Evolutionary conservation across 2,113 vertebrate species (phyloP).

Genomic region (Prunella fulvescens): DNA sequence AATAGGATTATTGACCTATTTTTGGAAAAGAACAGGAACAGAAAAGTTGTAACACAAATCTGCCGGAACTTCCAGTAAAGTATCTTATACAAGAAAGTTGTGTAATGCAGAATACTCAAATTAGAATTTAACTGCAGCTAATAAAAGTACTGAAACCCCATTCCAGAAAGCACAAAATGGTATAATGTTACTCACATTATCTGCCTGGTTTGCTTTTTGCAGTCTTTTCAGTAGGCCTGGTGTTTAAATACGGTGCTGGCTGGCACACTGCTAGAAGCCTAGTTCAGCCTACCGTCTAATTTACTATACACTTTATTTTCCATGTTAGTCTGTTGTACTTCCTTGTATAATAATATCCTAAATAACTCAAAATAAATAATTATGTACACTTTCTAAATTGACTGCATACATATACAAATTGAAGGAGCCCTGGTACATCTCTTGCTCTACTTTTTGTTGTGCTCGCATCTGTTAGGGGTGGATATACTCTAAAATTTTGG

Average conservation of each 20-base stretch:
- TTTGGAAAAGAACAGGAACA: neutral
- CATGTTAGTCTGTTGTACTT: neutral
- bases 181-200: neutral
- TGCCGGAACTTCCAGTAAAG: neutral
- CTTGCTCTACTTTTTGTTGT: neutral
- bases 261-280: neutral
- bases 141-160: neutral
- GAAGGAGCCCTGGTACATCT: neutral
- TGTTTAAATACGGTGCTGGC: neutral
- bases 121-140: neutral
- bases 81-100: neutral
- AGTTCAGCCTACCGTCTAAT: neutral
- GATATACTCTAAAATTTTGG: neutral
- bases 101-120: too few species aligned
- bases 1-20: neutral
- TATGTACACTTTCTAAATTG: neutral
- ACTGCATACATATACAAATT: neutral
- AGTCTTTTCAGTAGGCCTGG: neutral
- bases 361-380: neutral
- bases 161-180: neutral
- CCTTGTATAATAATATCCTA: neutral
- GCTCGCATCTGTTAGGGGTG: neutral
- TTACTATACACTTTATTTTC: neutral
- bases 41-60: neutral
- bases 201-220: neutral